These are phyloP conservation scores for Amphipyra tragopoginis DNA, from an alignment of 2,888 invertebrate genomes.

Conservation along the genomic window DNA sequence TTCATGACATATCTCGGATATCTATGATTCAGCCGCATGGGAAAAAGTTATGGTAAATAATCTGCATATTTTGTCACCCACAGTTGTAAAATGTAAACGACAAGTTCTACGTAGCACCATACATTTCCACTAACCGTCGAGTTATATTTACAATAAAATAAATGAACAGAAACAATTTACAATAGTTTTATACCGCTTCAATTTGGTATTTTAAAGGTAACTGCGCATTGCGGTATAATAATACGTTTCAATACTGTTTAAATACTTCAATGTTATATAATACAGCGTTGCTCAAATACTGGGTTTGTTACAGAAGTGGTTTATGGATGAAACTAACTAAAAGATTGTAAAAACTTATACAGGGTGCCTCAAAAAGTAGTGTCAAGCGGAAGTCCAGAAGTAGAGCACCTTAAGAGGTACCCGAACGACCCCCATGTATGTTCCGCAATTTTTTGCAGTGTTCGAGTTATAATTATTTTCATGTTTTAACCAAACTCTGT, in stretches of 20 bases:
- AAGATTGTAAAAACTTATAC: too few relatives aligned
- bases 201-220: neutral
- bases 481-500: too few relatives aligned
- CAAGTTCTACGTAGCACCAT: conserved; percentile 55
- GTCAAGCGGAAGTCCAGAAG: too few relatives aligned
- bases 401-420: too few relatives aligned
- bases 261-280: conserved; percentile 1
- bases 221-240: conserved; percentile 8
- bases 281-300: conserved; percentile 15
- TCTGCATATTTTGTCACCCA: conserved; percentile 15
- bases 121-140: conserved; percentile 58
- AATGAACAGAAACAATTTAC: conserved; percentile 18
- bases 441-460: too few relatives aligned
- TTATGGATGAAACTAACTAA: too few relatives aligned
- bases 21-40: too few relatives aligned
- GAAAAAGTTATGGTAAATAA: neutral
- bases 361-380: too few relatives aligned
- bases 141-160: conserved; percentile 34
- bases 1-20: too few relatives aligned
- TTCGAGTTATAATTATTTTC: too few relatives aligned
- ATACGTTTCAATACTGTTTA: conserved; percentile 22
- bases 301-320: neutral
- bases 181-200: conserved; percentile 1
- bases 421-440: too few relatives aligned
- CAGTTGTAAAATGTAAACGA: conserved; percentile 14